Evolutionary conservation across 2,888 invertebrate species (phyloP).

Genomic region (Andrena chrysosceles): DNA sequence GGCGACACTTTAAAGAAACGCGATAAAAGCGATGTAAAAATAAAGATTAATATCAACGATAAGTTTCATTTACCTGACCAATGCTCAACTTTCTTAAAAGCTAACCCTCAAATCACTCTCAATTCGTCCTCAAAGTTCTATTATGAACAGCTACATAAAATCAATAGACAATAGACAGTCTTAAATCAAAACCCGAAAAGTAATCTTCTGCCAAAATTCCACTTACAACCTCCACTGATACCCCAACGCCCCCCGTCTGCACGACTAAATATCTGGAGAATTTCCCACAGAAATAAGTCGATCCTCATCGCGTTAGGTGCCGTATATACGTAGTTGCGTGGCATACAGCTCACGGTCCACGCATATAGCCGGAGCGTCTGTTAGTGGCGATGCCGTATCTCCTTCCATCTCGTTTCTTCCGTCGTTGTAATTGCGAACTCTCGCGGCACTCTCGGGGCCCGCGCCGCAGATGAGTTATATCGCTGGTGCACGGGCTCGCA

Average conservation of each 20-base stretch:
- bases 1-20: not conserved
- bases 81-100: too few relatives aligned
- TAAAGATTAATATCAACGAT: too few relatives aligned
- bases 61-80: too few relatives aligned
- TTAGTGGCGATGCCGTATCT: slow-evolving; percentile 59
- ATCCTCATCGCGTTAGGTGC: slow-evolving; percentile 20
- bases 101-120: too few relatives aligned
- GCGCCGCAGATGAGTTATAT: slow-evolving; percentile 70
- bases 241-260: too few relatives aligned
- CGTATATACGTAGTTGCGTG: not conserved
- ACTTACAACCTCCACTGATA: too few relatives aligned
- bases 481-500: slow-evolving; percentile 60
- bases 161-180: too few relatives aligned
- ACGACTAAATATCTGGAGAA: not conserved
- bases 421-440: slow-evolving; percentile 80
- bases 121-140: too few relatives aligned
- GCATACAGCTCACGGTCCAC: not conserved
- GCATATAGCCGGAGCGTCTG: slow-evolving; percentile 26
- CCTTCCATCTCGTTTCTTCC: slow-evolving; percentile 77
- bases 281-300: not conserved
- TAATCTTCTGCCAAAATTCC: too few relatives aligned
- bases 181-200: too few relatives aligned
- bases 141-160: too few relatives aligned
- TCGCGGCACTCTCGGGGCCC: slow-evolving; percentile 57
- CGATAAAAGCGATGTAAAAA: not conserved